A percentile compares a stretch with the other conserved stretches of the same genome.
Evolutionary conservation across 2,113 vertebrate genomes (phyloP).

Genomic region (Eurypyga helias): DNA sequence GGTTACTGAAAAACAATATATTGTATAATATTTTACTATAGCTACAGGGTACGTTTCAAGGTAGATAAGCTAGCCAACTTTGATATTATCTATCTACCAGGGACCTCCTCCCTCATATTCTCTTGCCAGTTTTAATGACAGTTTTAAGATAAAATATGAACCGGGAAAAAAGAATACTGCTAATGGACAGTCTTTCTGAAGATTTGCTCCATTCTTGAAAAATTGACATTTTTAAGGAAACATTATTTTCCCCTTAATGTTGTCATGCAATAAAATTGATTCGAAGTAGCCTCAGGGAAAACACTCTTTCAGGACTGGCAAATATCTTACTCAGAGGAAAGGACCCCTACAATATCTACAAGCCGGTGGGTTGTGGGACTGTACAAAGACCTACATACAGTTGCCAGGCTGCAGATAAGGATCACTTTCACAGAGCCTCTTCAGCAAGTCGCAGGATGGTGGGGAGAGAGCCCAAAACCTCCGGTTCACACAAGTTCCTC

Average conservation of each 20-base stretch:
- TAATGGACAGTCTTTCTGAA: not conserved
- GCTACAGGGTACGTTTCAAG: slow-evolving; percentile 9
- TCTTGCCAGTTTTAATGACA: not conserved
- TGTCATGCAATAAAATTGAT: fast-evolving
- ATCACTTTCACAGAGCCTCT: slow-evolving; percentile 36
- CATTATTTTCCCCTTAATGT: not conserved
- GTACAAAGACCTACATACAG: not conserved
- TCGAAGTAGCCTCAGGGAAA: not conserved
- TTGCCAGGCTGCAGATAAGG: slow-evolving; percentile 26
- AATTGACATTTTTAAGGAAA: not conserved
- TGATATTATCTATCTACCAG: not conserved
- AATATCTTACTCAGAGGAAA: not conserved
- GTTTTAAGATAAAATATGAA: not conserved
- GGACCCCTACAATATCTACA: not conserved
- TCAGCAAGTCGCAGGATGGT: not conserved
- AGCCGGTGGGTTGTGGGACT: not conserved
- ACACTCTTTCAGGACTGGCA: not conserved
- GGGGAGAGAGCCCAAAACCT: not conserved
- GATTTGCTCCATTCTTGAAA: not conserved
- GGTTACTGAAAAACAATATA: not conserved
- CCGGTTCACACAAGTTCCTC: slow-evolving; percentile 22
- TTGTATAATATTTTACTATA: not conserved
- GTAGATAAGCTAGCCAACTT: not conserved
- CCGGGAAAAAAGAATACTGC: not conserved
- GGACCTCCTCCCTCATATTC: not conserved